Evolutionary conservation across 2,797 vertebrate genomes (phyloP), one percentile per base, ranked within the genome.

Genomic region (Cryptoprocta ferox): DNA sequence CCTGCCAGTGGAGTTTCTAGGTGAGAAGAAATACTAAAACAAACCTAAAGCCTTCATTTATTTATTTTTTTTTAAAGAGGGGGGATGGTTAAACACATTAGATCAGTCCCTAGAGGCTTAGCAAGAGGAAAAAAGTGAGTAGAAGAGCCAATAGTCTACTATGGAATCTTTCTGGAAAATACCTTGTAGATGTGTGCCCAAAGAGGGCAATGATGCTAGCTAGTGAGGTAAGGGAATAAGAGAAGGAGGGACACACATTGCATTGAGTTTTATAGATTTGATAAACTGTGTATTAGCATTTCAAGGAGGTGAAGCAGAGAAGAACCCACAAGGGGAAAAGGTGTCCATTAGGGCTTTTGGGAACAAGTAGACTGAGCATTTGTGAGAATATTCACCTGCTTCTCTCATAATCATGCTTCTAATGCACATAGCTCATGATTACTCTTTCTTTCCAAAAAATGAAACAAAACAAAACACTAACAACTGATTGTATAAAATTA

Each of bases 41-140:
- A 97, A 94, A 89, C 19, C 28, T 95, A 70, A 95, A 97, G 80
- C 5, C 92, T 96, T 96, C 81, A 42, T 95, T 97, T 86, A 85
- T 96, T 94, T 91, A 48, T 53, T 59, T 59, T 93, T 97, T 96
- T 96, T 91, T 89, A 5, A 2, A 66, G 0, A 37, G 66, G 45
- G 78, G n/a, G 53, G 90, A 63, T 85, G 93, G 56, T 80, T 95
- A 84, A 85, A 90, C 63, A 1, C 68, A 70, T 97, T 92, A 92
- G 91, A 71, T 96, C 71, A 70, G 84, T 91, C n/a, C 39, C 91
- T 39, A 21, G 30, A 63, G 83, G 94, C 50, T 97, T 95, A 82
- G 70, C 83, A 75, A 90, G 87, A 91, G 75, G 21, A 59, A 83
- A 87, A 66, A 61, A 89, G 84, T 24, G 92, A 97, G 78, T 63